Evolutionary conservation across 2,888 invertebrate species (phyloP).

Genomic region (Brenthis hecate): DNA sequence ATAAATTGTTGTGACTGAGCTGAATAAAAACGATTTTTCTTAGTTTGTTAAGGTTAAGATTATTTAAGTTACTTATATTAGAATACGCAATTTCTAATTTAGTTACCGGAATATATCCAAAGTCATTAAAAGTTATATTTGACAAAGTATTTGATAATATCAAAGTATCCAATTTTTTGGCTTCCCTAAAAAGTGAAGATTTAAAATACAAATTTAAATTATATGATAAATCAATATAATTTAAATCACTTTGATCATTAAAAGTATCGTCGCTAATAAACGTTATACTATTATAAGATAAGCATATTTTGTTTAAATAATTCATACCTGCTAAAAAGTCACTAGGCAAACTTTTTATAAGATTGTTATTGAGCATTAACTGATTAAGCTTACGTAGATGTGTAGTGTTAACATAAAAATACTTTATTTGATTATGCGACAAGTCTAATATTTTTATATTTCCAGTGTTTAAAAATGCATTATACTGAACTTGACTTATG

Average conservation of each 20-base stretch:
- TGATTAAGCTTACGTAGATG: constrained; percentile 49
- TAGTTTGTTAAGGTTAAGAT: constrained; percentile 48
- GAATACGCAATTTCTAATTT: constrained; percentile 51
- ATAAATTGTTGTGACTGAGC: constrained; percentile 53
- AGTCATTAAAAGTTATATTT: constrained; percentile 45
- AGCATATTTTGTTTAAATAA: constrained; percentile 45
- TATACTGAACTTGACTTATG: constrained; percentile 54
- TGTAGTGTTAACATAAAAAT: constrained; percentile 56
- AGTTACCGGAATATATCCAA: constrained; percentile 42
- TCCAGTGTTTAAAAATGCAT: constrained; percentile 55
- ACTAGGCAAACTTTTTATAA: constrained; percentile 47
- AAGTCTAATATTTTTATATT: constrained; percentile 57
- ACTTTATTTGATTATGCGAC: constrained; percentile 55
- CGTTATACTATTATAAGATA: constrained; percentile 54
- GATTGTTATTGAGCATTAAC: constrained; percentile 58
- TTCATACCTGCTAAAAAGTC: constrained; percentile 46
- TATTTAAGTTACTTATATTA: constrained; percentile 48
- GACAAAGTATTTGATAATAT: constrained; percentile 51
- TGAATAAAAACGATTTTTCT: constrained; percentile 46
- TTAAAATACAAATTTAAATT: constrained; percentile 52
- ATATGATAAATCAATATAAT: constrained; percentile 57
- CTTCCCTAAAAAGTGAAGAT: constrained; percentile 41
- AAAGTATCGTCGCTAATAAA: constrained; percentile 48
- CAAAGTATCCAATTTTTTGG: constrained; percentile 47
- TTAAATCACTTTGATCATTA: constrained; percentile 46